Evolutionary conservation across 2,113 vertebrate genomes (phyloP).

Genomic region (Nothoprocta perdicaria): DNA sequence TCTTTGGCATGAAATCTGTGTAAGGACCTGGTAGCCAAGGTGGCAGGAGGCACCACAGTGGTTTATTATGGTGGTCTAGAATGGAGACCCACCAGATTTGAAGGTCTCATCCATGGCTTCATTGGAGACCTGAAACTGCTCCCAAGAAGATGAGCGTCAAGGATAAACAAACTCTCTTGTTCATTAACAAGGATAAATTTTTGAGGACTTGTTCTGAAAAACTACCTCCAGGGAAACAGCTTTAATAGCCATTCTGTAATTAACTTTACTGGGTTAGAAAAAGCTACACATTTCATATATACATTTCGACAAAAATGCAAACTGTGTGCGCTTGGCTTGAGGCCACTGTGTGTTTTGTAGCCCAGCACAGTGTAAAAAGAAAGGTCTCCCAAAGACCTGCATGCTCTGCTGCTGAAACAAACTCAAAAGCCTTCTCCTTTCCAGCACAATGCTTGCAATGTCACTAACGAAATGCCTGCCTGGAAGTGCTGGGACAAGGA

Average conservation of each 20-base stretch:
- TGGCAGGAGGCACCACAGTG: background rate
- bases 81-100: background rate
- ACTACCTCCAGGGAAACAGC: background rate
- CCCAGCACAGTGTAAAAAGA: background rate
- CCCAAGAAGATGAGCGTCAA: background rate
- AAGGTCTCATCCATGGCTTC: background rate
- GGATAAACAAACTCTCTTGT: background rate
- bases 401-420: accelerated
- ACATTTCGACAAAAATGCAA: background rate
- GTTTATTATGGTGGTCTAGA: background rate
- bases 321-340: accelerated
- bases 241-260: background rate
- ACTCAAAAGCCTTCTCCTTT: background rate
- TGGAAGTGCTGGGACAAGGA: background rate
- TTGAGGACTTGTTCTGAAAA: background rate
- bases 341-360: background rate
- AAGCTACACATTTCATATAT: background rate
- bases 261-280: background rate
- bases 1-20: background rate
- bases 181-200: background rate
- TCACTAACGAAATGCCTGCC: background rate
- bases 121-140: background rate
- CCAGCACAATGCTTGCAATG: background rate
- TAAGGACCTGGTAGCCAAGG: background rate
- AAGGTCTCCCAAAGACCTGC: background rate